A percentile compares a stretch with the other conserved stretches of the same genome.
phyloP scores from a whole-genome alignment of 2,113 vertebrate genomes.

The Myodes glareolus region DNA sequence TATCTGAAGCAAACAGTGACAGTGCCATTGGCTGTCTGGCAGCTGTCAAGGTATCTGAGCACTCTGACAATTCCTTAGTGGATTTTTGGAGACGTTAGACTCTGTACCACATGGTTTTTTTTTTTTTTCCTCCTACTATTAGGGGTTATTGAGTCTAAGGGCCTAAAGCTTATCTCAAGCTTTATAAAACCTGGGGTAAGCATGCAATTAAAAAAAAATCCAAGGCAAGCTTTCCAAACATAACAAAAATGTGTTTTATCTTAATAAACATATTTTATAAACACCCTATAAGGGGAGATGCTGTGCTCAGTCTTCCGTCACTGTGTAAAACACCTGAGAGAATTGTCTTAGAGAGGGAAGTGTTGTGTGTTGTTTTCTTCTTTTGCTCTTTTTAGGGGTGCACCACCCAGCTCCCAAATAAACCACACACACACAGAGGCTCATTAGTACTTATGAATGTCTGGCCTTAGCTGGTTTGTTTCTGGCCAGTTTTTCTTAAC shows the following conservation, averaged over 20 bases:
- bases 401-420: no score
- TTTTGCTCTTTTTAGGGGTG: no score
- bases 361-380: no score
- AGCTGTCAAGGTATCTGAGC: conserved; percentile 29
- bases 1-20: conserved; percentile 55
- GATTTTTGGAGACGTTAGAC: background rate
- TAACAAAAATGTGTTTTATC: background rate
- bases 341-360: background rate
- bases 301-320: background rate
- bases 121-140: background rate
- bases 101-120: background rate
- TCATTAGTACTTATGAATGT: no score
- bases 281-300: background rate
- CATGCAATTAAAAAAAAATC: background rate
- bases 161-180: background rate
- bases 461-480: no score
- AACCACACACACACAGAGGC: no score
- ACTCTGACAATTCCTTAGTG: background rate
- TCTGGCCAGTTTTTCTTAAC: no score
- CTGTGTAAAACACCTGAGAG: background rate
- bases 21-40: conserved; percentile 20
- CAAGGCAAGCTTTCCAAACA: background rate
- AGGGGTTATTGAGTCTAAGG: background rate
- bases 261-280: conserved; percentile 17
- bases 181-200: background rate